Evolutionary conservation across 2,888 invertebrate species (phyloP).

Genomic region (Mylabris sibirica): DNA sequence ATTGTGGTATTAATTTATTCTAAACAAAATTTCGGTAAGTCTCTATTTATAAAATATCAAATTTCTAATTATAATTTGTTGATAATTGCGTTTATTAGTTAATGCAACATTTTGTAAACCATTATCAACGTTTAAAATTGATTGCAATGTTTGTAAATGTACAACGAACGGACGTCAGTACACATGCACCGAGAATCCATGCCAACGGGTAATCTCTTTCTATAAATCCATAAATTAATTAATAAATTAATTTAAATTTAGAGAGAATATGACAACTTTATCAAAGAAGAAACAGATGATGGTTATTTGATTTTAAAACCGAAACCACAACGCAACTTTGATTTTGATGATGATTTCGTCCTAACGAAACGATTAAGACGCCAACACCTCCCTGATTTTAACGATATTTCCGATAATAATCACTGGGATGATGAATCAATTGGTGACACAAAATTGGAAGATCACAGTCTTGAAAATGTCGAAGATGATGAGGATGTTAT

Average conservation of each 20-base stretch:
- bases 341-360: conserved; percentile 16
- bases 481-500: conserved; percentile 13
- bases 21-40: not conserved
- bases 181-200: conserved; percentile 60
- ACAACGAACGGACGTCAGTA: conserved; percentile 61
- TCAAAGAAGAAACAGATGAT: conserved; percentile 19
- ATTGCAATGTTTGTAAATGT: conserved; percentile 64
- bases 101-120: conserved; percentile 50
- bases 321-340: not conserved
- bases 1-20: not conserved
- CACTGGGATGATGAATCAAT: not conserved
- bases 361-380: conserved; percentile 11
- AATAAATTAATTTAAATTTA: conserved; percentile 13
- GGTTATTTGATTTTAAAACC: conserved; percentile 24
- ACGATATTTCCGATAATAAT: not conserved
- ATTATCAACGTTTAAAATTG: conserved; percentile 47
- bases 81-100: conserved; percentile 30
- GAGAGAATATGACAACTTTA: conserved; percentile 13
- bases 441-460: not conserved
- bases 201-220: conserved; percentile 41
- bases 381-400: not conserved
- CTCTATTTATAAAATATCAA: not conserved
- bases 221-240: not conserved
- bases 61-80: conserved; percentile 15
- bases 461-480: conserved; percentile 7